A percentile compares a stretch with the other conserved stretches of the same genome.
phyloP scores from a whole-genome alignment of 2,113 vertebrate genomes.

The Corythoichthys haematopterus region DNA sequence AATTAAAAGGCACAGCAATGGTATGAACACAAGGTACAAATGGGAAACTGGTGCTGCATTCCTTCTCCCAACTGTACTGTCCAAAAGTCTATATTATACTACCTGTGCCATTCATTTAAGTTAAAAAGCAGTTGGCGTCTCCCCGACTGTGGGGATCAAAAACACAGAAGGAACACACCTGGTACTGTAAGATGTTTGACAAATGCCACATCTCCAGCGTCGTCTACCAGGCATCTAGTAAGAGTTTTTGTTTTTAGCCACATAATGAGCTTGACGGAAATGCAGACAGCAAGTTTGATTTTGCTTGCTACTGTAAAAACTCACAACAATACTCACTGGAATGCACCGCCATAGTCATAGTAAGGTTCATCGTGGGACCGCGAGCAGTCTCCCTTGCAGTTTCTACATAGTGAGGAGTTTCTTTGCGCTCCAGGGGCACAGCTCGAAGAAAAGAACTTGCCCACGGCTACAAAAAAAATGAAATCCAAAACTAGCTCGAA shows the following conservation, averaged over 20 bases:
- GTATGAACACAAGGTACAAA: too few relatives aligned
- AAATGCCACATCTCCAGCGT: neutral
- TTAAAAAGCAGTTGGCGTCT: too few relatives aligned
- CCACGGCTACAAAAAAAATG: conserved; percentile 62
- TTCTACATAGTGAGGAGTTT: conserved; percentile 60
- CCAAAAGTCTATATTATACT: too few relatives aligned
- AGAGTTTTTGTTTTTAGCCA: neutral
- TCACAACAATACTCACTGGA: conserved; percentile 68
- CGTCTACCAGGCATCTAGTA: neutral
- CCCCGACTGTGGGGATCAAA: neutral
- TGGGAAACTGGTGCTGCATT: conserved; percentile 41
- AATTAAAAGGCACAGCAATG: neutral
- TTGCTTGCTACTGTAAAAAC: neutral
- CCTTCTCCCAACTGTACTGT: neutral
- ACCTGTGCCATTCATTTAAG: too few relatives aligned
- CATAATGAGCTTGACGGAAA: neutral
- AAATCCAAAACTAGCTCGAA: neutral
- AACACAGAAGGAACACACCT: conserved; percentile 63
- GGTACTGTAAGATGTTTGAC: conserved; percentile 59
- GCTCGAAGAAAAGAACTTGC: conserved; percentile 67
- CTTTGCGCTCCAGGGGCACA: conserved; percentile 73
- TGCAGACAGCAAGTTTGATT: neutral
- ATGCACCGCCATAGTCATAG: conserved; percentile 76
- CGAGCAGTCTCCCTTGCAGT: conserved; percentile 74
- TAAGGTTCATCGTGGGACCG: conserved; percentile 64